phyloP scores from a whole-genome alignment of 2,797 vertebrate genomes.

The Pteropus rufus region DNA sequence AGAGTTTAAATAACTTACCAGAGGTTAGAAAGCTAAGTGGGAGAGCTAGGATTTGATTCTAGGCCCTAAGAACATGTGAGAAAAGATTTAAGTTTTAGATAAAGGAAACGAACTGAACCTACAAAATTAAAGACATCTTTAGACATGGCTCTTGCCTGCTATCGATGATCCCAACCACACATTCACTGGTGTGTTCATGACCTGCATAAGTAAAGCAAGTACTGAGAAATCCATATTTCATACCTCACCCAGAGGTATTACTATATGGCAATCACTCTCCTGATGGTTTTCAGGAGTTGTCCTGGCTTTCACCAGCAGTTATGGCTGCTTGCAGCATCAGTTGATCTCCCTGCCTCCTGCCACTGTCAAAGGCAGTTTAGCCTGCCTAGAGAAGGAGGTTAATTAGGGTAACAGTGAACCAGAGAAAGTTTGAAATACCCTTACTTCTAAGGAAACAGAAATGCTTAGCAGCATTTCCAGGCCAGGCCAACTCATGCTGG shows the following conservation, averaged over 20 bases:
- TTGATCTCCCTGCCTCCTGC: background rate
- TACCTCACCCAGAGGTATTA: background rate
- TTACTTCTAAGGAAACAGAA: background rate
- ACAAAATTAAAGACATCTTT: background rate
- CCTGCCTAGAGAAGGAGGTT: background rate
- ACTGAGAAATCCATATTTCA: background rate
- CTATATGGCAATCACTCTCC: background rate
- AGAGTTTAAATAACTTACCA: slow-evolving; percentile 33
- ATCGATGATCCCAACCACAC: background rate
- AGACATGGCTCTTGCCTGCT: background rate
- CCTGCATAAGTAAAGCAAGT: background rate
- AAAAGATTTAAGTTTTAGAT: background rate
- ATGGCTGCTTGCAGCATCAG: background rate
- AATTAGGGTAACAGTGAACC: background rate
- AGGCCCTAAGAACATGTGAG: background rate
- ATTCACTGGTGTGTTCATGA: background rate
- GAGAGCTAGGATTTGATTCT: slow-evolving; percentile 19
- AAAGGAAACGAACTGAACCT: background rate
- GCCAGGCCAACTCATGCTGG: background rate
- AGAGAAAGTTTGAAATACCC: background rate
- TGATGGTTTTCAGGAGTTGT: background rate
- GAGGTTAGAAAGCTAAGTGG: slow-evolving; percentile 28
- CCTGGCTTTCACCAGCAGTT: background rate
- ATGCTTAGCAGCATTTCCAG: background rate
- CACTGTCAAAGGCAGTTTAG: background rate